Conservation (phyloP, 2,888 invertebrate species). For the Lasioglossum figueresi region DNA sequence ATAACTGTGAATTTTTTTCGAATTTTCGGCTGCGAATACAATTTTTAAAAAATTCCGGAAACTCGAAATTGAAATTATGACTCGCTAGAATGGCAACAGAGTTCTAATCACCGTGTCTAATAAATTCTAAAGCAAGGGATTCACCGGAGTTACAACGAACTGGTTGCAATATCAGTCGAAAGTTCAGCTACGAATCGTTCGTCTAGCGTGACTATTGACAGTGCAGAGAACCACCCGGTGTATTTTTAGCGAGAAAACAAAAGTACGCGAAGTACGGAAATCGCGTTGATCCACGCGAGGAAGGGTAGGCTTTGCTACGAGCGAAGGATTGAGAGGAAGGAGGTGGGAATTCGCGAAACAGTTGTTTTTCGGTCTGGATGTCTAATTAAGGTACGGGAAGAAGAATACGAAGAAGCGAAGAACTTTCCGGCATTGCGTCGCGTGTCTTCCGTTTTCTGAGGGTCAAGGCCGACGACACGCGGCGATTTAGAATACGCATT, state of each 20-base stretch:
- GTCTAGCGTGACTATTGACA: not conserved
- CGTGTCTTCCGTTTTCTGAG: slow-evolving; percentile 54
- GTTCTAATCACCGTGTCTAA: not conserved
- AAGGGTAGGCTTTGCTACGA: not conserved
- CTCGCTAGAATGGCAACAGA: not conserved
- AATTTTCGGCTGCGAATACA: not conserved
- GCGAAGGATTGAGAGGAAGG: not conserved
- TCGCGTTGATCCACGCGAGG: not conserved
- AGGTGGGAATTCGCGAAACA: not conserved
- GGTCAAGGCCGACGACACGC: slow-evolving; percentile 63
- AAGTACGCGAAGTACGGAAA: not conserved
- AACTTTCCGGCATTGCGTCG: slow-evolving; percentile 51
- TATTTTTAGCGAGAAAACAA: not conserved
- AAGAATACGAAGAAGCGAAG: slow-evolving; percentile 4
- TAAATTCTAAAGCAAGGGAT: not conserved
- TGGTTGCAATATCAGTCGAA: not conserved
- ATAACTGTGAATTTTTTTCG: not conserved
- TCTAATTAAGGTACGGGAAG: not conserved
- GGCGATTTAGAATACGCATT: slow-evolving; percentile 61
- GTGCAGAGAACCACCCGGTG: not conserved
- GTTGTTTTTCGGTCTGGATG: slow-evolving; percentile 5
- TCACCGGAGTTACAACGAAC: not conserved
- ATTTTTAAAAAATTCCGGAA: not conserved
- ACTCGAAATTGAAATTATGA: too few species aligned
- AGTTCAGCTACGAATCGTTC: not conserved